Evolutionary conservation across 2,888 invertebrate genomes (phyloP), one percentile per base, ranked within the genome.

Genomic region (Leptura quadrifasciata): DNA sequence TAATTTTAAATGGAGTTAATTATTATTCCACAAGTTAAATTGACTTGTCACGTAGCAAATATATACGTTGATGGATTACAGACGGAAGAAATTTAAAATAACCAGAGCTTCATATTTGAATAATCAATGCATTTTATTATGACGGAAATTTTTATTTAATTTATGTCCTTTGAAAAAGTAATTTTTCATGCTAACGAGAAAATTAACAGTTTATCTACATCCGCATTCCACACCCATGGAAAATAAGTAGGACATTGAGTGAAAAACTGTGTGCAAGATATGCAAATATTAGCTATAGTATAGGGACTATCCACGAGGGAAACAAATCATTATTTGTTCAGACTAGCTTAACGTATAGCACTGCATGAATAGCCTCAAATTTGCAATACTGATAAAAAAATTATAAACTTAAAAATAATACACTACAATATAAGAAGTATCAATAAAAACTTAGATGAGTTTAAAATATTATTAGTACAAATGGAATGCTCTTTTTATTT

Each of bases 1-100:
- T 39, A 63, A 63, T 63, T 63, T 63, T 12, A 63, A 63, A 63
- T 63, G 63, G n/a, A 35, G 63, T 35, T 31, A 63, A 63, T 63
- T 63, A 63, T 18, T 63, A 63, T 63, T 63, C 63, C 63, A 39
- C 63, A 47, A 21, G 35, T 55, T 75, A 72, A 72, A 74, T 77
- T 72, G 65, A 74, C 74, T 72, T 77, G 74, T 74, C 77, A 72
- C 72, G 27, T 21, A 65, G 54, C 72, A 72, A 76, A 63, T 68
- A 67, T 31, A 27, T 27, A 68, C 60, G 64, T 71, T 76, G 74
- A 74, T 74, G 74, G 76, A 76, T 73, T 58, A 35, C 71, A 18
- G 21, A n/a, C 20, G 21, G 52, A 71, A 71, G 71, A 71, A 69
- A 69, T 57, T 57, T 58, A 58, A 69, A 58, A 60, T 71, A 27